Conservation (phyloP, 2,113 vertebrate species). For the Toxotes jaculatrix region DNA sequence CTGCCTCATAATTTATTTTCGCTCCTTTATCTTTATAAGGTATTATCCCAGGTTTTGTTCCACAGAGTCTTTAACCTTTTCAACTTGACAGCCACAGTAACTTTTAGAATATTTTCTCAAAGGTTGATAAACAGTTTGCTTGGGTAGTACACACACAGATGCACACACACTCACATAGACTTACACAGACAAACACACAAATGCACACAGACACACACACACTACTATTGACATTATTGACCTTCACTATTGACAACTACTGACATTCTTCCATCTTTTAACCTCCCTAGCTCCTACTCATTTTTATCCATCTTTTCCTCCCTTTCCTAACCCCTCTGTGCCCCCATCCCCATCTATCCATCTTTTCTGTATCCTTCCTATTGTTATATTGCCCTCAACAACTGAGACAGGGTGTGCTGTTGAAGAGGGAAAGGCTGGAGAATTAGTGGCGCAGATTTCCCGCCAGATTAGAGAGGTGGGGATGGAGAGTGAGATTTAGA, state of each 20-base stretch:
- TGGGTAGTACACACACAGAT: neutral
- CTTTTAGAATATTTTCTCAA: neutral
- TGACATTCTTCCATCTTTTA: too few species aligned
- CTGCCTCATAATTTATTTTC: neutral
- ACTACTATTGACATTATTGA: too few species aligned
- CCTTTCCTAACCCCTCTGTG: too few species aligned
- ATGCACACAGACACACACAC: too few species aligned
- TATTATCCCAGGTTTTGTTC: neutral
- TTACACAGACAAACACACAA: too few species aligned
- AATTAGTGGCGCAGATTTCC: conserved; percentile 59
- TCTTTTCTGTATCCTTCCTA: neutral
- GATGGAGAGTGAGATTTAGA: conserved; percentile 54
- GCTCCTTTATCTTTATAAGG: neutral
- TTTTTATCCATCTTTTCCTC: too few species aligned
- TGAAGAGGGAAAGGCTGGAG: conserved; percentile 12
- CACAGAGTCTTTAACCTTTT: conserved; percentile 36
- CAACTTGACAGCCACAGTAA: conserved; percentile 9
- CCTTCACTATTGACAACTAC: too few species aligned
- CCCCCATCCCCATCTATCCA: too few species aligned
- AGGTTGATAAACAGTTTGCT: conserved; percentile 27
- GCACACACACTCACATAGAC: too few species aligned
- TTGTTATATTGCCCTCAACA: conserved; percentile 7
- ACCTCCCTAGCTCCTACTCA: too few species aligned
- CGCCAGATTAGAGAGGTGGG: conserved; percentile 29
- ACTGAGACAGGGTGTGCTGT: neutral